These are phyloP conservation scores for Sepioteuthis lessoniana DNA, from an alignment of 2,888 invertebrate genomes.

Conservation along the genomic window DNA sequence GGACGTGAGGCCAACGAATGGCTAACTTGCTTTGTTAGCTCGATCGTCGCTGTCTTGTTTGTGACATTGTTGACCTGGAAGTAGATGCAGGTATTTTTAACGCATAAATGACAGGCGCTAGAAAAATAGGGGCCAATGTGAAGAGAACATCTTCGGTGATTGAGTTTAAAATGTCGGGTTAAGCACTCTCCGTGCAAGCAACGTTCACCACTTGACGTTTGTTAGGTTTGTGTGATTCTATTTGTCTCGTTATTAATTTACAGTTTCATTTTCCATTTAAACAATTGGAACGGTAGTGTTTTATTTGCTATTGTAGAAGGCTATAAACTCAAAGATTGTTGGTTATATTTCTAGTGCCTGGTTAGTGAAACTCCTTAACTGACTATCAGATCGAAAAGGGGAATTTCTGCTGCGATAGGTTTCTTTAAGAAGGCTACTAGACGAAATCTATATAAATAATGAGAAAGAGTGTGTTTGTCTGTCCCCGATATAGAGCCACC, in stretches of 20 bases:
- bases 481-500: too few species aligned
- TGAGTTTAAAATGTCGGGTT: neutral
- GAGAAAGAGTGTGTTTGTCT: too few species aligned
- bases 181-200: neutral
- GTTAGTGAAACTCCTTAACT: too few species aligned
- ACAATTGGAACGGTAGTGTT: neutral
- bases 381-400: too few species aligned
- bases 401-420: too few species aligned
- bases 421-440: too few species aligned
- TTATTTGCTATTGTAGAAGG: neutral
- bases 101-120: neutral
- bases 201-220: neutral
- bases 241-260: neutral
- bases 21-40: neutral
- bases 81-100: neutral
- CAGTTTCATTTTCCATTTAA: neutral
- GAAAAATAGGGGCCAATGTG: neutral
- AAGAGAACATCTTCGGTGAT: neutral
- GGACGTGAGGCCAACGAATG: neutral
- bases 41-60: neutral
- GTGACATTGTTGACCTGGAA: neutral
- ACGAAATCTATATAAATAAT: too few species aligned
- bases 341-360: too few species aligned
- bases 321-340: too few species aligned
- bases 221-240: neutral